Conservation (phyloP, 2,113 vertebrate species). For the Anser cygnoides region DNA sequence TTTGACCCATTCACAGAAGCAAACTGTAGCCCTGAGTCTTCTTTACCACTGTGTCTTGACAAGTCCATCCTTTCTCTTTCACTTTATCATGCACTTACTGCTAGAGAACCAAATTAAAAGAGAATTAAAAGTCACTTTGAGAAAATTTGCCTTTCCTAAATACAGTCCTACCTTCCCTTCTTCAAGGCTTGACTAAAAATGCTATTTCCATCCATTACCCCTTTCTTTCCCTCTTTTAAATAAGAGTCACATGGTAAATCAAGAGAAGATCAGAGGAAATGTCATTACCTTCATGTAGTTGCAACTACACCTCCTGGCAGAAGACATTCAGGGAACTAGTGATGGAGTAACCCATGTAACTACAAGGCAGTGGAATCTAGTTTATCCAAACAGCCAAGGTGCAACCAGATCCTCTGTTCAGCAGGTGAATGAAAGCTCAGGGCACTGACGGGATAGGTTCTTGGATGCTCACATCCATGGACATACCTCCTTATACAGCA, state of each 20-base stretch:
- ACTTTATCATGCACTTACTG: background rate
- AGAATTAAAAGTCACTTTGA: background rate
- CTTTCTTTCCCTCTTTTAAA: background rate
- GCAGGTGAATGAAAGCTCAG: background rate
- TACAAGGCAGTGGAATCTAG: background rate
- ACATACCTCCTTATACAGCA: background rate
- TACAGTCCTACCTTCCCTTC: background rate
- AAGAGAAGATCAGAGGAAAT: background rate
- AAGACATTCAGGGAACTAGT: background rate
- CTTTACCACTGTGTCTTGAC: background rate
- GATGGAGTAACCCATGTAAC: background rate
- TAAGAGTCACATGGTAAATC: background rate
- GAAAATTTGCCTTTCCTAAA: background rate
- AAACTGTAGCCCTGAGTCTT: background rate
- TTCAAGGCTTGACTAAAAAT: background rate
- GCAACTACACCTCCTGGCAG: background rate
- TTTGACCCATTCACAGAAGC: background rate
- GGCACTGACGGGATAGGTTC: background rate
- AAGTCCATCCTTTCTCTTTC: background rate
- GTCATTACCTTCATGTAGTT: background rate
- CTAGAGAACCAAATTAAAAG: background rate
- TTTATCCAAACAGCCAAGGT: background rate
- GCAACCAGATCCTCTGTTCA: background rate
- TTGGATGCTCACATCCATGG: background rate
- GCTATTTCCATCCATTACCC: background rate